phyloP scores from a whole-genome alignment of 2,797 vertebrate genomes.

The Channa striata region DNA sequence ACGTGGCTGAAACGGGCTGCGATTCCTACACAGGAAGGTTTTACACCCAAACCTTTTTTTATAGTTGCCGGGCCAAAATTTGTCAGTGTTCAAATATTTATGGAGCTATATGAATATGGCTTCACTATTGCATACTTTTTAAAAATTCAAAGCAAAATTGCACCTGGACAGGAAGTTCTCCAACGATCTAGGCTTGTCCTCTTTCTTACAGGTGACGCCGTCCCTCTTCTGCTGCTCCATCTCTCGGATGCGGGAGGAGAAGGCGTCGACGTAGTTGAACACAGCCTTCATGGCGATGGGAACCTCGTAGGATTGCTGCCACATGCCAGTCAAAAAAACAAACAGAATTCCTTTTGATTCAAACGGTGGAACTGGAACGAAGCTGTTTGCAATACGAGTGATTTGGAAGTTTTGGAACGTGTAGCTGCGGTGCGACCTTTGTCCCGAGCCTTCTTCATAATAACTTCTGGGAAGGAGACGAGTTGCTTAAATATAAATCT shows the following conservation, averaged over 20 bases:
- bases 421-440: conserved; percentile 9
- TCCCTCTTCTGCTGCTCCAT: conserved; percentile 98
- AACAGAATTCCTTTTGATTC: not conserved
- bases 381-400: conserved; percentile 18
- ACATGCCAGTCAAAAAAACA: not conserved
- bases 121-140: no score
- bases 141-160: no score
- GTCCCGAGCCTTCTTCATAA: conserved; percentile 17
- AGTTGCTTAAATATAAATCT: not conserved
- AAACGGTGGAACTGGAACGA: conserved; percentile 10
- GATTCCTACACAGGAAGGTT: no score
- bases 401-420: conserved; percentile 19
- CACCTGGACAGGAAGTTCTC: conserved; percentile 98
- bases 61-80: no score
- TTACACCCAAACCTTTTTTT: no score
- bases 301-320: conserved; percentile 97
- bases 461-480: conserved; percentile 22
- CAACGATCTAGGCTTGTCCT: conserved; percentile 95
- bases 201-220: conserved; percentile 93
- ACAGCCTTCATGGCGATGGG: conserved; percentile 98
- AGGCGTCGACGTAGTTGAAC: conserved; percentile 95
- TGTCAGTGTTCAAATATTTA: no score
- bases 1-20: no score
- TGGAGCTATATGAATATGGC: no score
- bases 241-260: conserved; percentile 95